These are phyloP conservation scores for Andrena hattorfiana DNA, from an alignment of 2,888 invertebrate species.

Conservation along the genomic window DNA sequence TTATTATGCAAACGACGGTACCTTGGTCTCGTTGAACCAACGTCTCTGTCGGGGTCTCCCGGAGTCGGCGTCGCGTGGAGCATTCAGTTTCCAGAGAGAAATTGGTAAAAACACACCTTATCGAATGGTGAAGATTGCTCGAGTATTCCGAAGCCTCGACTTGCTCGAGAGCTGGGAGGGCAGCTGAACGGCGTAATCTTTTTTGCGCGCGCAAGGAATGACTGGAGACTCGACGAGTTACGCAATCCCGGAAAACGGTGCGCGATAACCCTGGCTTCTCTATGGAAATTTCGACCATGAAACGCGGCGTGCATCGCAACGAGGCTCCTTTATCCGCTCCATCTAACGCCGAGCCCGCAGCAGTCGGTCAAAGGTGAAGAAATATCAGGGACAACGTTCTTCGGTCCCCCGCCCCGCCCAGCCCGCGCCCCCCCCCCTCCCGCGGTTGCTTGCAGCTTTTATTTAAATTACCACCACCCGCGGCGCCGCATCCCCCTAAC, in stretches of 20 bases:
- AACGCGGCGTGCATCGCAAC: conserved; percentile 65
- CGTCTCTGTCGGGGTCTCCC: conserved; percentile 9
- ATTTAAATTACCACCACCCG: conserved; percentile 15
- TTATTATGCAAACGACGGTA: conserved; percentile 65
- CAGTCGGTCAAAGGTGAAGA: conserved; percentile 56
- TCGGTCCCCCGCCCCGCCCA: neutral
- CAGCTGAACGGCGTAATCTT: conserved; percentile 1
- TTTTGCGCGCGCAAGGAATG: conserved; percentile 5
- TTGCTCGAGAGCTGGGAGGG: neutral
- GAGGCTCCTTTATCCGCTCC: conserved; percentile 32
- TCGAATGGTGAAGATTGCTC: neutral
- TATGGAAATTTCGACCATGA: conserved; percentile 78
- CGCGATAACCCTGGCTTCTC: conserved; percentile 70
- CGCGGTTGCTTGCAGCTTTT: neutral
- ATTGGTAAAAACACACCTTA: neutral
- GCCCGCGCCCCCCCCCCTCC: too few relatives aligned
- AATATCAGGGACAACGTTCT: conserved; percentile 41
- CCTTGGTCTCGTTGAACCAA: conserved; percentile 23
- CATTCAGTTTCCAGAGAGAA: neutral
- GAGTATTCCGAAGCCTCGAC: neutral
- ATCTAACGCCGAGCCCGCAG: conserved; percentile 29
- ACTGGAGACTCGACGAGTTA: conserved; percentile 51
- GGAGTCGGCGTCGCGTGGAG: conserved; percentile 22
- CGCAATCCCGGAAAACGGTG: conserved; percentile 72
- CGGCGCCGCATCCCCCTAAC: conserved; percentile 2